Conservation (phyloP, 2,797 vertebrate species). For the Limnodromus scolopaceus region DNA sequence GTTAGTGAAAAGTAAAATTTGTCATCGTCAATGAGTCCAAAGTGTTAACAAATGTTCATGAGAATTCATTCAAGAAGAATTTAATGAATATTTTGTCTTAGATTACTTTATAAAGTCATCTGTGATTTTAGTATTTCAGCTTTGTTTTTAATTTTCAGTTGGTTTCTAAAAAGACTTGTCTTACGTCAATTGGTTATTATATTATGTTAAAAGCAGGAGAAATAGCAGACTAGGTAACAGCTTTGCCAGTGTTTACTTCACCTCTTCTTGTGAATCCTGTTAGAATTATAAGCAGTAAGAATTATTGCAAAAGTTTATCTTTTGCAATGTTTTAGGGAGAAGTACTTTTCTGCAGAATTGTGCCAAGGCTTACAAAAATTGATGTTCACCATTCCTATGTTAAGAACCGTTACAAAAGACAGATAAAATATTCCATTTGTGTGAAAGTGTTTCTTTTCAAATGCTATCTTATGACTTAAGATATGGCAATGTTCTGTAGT, state of each 20-base stretch:
- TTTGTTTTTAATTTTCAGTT: background rate
- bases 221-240: background rate
- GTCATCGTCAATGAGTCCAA: background rate
- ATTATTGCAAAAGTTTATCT: background rate
- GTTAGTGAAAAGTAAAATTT: background rate
- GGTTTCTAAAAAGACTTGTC: background rate
- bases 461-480: background rate
- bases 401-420: background rate
- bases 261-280: background rate
- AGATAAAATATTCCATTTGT: background rate
- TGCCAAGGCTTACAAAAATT: background rate
- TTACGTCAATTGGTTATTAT: background rate
- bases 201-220: background rate
- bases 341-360: background rate
- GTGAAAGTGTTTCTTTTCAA: background rate
- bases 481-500: background rate
- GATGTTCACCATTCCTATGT: background rate
- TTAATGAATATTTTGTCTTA: background rate
- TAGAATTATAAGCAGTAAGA: background rate
- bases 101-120: background rate
- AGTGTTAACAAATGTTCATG: background rate
- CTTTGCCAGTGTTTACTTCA: background rate
- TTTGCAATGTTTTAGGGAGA: background rate
- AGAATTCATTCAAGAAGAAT: background rate
- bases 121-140: background rate